These are phyloP conservation scores for Drosophila macrothrix DNA, from an alignment of 2,888 invertebrate species.

Conservation along the genomic window DNA sequence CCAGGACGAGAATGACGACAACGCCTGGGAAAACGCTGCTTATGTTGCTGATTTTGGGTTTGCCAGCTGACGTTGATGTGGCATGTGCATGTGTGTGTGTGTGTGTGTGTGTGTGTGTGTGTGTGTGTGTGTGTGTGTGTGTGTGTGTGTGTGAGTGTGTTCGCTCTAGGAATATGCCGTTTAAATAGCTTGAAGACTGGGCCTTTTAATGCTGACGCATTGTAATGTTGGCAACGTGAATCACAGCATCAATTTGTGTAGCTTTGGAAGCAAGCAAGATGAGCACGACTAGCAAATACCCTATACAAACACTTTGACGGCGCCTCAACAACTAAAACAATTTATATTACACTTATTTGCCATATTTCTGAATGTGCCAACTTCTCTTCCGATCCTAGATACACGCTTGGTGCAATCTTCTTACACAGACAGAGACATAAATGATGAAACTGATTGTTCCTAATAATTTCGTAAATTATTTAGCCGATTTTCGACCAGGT, in stretches of 20 bases:
- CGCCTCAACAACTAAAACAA: not conserved
- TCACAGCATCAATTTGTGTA: slow-evolving; percentile 20
- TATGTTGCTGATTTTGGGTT: slow-evolving; percentile 54
- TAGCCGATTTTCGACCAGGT: not conserved
- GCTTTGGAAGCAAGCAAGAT: not conserved
- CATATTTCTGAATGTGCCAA: not conserved
- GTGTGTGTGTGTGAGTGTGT: slow-evolving; percentile 9
- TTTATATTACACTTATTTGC: not conserved
- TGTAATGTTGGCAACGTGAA: slow-evolving; percentile 29
- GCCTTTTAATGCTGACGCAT: slow-evolving; percentile 41
- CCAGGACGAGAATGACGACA: slow-evolving; percentile 26
- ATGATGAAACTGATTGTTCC: not conserved
- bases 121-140: not conserved
- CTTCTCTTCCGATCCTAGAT: not conserved
- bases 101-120: slow-evolving; percentile 11
- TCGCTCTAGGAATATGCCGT: slow-evolving; percentile 35
- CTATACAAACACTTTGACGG: not conserved
- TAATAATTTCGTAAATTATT: not conserved
- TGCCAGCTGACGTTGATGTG: slow-evolving; percentile 50
- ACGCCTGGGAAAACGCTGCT: slow-evolving; percentile 23
- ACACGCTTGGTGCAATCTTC: not conserved
- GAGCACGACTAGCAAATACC: not conserved
- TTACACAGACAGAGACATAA: not conserved
- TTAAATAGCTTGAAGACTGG: slow-evolving; percentile 43
- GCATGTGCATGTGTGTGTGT: slow-evolving; percentile 11